Evolutionary conservation across 2,888 invertebrate genomes (phyloP), one percentile per base, ranked within the genome.

Genomic region (Dendrolimus pini): DNA sequence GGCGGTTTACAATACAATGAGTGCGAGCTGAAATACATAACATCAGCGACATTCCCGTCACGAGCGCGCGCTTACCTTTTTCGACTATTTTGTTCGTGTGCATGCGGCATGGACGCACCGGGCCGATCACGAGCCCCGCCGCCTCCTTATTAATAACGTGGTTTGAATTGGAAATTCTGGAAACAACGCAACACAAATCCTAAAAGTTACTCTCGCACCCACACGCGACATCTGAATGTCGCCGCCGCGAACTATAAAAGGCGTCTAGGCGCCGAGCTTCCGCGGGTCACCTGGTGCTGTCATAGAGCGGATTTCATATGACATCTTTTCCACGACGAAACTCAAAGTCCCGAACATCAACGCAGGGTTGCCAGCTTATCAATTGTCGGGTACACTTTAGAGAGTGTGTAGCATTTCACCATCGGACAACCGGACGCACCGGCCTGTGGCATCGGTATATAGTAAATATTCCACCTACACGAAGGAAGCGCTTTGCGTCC

Each of bases 1-100:
- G 78, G 88, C 77, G 83, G 81, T 86, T 88, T 88, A 88, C 76
- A 89, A 89, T 88, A 88, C 89, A 87, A 89, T 88, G 85, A 85
- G 83, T 82, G 82, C 81, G 79, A 75, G 68, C 85, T 79, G 77
- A 83, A 85, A 85, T 81, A 82, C 83, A 82, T 80, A 82, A 78
- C 81, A 72, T 71, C 78, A 72, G 82, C 82, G 78, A 83, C 84
- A 87, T 89, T 89, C 89, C 83, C 82, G 85, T 87, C 89, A 89
- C 89, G 89, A 88, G 72, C 75, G 80, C 76, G 79, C 75, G 77
- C 74, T 80, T 80, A 78, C 87, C 87, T 87, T 86, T 87, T 88
- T 86, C 75, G 85, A 84, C 82, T 85, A 82, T 84, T 85, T 85
- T 81, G 83, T 81, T 78, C 66, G 71, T 58, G 67, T 64, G 58